phyloP scores from a whole-genome alignment of 2,888 invertebrate species.

The Heliconius erato region DNA sequence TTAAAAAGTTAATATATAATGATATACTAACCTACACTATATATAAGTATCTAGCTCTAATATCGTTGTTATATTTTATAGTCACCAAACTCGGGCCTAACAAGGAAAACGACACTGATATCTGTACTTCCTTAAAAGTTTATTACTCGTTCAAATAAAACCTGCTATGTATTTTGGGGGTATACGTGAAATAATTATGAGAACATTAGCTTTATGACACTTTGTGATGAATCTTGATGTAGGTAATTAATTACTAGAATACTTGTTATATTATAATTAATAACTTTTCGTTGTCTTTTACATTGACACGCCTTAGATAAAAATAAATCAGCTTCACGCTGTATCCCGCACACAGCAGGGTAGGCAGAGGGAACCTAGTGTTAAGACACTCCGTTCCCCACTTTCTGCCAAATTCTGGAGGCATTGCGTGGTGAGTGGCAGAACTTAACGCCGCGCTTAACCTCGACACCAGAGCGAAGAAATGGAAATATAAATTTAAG shows the following conservation, averaged over 20 bases:
- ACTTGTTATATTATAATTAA: background rate
- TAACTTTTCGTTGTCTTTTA: background rate
- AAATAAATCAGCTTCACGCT: no score
- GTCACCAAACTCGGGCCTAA: conserved; percentile 1
- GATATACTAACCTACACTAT: background rate
- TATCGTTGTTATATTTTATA: background rate
- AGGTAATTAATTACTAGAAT: no score
- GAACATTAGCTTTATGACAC: background rate
- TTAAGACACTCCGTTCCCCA: no score
- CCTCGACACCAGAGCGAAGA: no score
- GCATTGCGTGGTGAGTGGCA: no score
- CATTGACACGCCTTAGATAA: background rate
- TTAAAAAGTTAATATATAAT: no score
- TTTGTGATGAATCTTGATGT: background rate
- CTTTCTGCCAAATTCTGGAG: no score
- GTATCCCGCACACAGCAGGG: no score
- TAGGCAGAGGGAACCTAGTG: no score
- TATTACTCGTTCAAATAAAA: background rate
- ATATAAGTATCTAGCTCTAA: background rate
- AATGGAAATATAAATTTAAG: no score
- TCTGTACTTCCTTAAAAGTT: conserved; percentile 1
- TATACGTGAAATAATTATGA: conserved; percentile 1
- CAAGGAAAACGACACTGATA: background rate
- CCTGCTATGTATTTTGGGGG: background rate
- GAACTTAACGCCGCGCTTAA: no score